A percentile compares a stretch with the other conserved stretches of the same genome.
phyloP scores from a whole-genome alignment of 2,113 vertebrate species.

The Proteles cristata region DNA sequence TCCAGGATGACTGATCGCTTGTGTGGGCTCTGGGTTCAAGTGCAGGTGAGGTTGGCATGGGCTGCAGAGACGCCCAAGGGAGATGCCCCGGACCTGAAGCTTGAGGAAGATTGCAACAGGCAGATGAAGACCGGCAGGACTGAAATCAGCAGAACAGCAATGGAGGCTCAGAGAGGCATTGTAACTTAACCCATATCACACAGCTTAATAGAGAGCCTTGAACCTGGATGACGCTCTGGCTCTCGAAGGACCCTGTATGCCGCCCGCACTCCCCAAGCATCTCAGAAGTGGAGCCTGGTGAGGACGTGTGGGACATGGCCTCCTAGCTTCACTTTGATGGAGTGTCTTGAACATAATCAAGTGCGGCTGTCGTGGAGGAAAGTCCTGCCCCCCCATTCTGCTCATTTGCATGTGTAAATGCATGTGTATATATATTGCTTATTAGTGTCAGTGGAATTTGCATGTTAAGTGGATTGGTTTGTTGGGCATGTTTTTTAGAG shows the following conservation, averaged over 20 bases:
- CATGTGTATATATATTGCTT: constrained; percentile 81
- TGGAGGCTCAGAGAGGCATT: background rate
- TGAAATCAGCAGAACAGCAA: accelerated
- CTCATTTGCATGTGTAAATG: constrained; percentile 77
- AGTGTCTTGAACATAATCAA: accelerated
- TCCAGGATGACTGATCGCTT: accelerated
- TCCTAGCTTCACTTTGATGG: background rate
- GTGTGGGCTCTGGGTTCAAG: accelerated
- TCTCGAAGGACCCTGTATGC: background rate
- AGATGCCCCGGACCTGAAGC: background rate
- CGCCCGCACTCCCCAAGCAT: accelerated
- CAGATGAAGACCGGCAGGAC: background rate
- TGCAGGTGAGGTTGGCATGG: accelerated
- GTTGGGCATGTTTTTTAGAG: constrained; percentile 71
- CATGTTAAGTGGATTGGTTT: constrained; percentile 79
- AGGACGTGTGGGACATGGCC: background rate
- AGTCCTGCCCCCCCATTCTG: background rate
- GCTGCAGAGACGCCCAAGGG: background rate
- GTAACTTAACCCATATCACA: background rate
- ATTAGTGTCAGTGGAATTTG: constrained; percentile 80
- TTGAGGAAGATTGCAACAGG: background rate
- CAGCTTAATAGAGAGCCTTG: background rate
- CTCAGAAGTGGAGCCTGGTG: background rate
- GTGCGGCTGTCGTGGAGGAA: background rate
- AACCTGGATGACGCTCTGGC: background rate